Conservation (phyloP, 2,888 invertebrate species). For the Drosophila anomalata region DNA sequence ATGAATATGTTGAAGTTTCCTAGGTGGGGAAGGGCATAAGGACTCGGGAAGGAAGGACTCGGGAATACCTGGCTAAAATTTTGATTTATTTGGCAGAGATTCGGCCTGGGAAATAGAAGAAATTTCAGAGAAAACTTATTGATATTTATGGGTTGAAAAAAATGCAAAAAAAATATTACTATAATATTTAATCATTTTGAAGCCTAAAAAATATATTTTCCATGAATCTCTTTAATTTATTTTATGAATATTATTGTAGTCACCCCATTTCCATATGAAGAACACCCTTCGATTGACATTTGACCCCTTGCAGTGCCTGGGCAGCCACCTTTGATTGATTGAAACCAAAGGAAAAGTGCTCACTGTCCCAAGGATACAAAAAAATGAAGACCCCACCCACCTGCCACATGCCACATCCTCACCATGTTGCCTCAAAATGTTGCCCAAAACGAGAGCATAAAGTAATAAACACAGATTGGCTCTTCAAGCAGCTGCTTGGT, state of each 20-base stretch:
- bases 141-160: conserved; percentile 70
- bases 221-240: neutral
- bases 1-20: conserved; percentile 73
- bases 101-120: conserved; percentile 1
- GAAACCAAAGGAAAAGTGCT: conserved; percentile 1
- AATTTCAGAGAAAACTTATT: conserved; percentile 48
- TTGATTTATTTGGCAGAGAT: conserved; percentile 3
- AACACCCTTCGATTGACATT: conserved; percentile 15
- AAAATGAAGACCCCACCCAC: too few species aligned
- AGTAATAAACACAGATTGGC: conserved; percentile 57
- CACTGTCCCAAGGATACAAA: neutral
- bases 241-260: neutral
- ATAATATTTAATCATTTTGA: too few species aligned
- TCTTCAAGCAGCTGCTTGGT: conserved; percentile 27
- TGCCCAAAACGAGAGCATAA: conserved; percentile 19
- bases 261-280: neutral
- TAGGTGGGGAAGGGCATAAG: neutral
- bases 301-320: conserved; percentile 19
- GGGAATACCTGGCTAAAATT: too few species aligned
- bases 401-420: neutral
- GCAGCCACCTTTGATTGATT: conserved; percentile 44
- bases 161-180: neutral
- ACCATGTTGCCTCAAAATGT: neutral
- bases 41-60: neutral
- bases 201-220: neutral